Evolutionary conservation across 2,797 vertebrate species (phyloP), one percentile per base, ranked within the genome.

Genomic region (Oreonectes daqikongensis): DNA sequence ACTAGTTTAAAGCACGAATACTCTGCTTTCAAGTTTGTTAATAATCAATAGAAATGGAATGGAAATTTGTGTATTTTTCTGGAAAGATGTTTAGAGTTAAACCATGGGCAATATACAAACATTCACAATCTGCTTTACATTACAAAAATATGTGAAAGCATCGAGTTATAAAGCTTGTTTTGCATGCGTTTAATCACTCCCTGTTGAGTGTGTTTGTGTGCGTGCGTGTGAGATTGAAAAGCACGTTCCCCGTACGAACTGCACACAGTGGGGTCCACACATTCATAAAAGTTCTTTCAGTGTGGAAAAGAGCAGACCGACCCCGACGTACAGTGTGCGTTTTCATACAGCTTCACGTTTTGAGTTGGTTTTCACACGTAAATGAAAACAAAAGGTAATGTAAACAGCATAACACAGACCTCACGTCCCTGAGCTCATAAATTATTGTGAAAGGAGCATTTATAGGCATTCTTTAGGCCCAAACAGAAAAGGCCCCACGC

Each of bases 361-460:
- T 52, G 50, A 57, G 73, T 9, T 61, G 52, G 38, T 75, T 57
- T 59, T 30, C 42, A 50, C 48, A 64, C 53, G 44, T 9, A 55
- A 76, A 55, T 59, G 22, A 55, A 70, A 69, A 69, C 17, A 59
- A 64, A 73, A 24, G 61, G 69, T 61, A 76, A 66, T 72, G 73
- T 77, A 72, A 77, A 76, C 72, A 72, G 67, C 46, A 75, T 67
- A 67, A 53, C 61, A 61, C 61, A 68, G 63, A 26, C 61, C 53
- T 71, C 53, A 40, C 35, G 44, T 77, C 66, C 61, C 72, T 2
- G 24, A 60, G 57, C 79, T 66, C 69, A 60, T 59, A 71, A 60
- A 76, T 48, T 66, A 30, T 46, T 75, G 48, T 38, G 64, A 75
- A 80, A 48, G 60, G 32, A 66, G 46, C 10, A 50, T 40, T 75